These are phyloP conservation scores for Iselma pallidipennis DNA, from an alignment of 2,888 invertebrate species.

Conservation along the genomic window DNA sequence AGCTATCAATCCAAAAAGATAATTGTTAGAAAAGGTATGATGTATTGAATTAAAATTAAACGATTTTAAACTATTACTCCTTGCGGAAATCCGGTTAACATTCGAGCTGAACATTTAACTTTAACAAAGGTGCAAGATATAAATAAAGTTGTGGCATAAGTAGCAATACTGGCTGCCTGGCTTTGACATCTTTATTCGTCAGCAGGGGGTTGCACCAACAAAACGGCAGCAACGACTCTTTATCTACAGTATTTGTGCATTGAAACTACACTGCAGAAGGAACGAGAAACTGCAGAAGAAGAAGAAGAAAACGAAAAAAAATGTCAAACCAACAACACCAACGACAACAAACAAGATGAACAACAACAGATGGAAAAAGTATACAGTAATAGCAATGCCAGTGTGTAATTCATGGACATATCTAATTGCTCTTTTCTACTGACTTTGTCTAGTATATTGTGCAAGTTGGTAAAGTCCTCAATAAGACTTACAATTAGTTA, in stretches of 20 bases:
- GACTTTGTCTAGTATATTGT: not conserved
- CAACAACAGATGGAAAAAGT: not conserved
- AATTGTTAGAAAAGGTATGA: too few relatives aligned
- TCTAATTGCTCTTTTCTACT: not conserved
- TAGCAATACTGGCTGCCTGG: slow-evolving; percentile 22
- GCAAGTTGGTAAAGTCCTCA: not conserved
- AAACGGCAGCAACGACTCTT: slow-evolving; percentile 33
- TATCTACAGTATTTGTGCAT: slow-evolving; percentile 33
- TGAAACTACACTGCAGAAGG: slow-evolving; percentile 23
- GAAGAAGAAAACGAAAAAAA: not conserved
- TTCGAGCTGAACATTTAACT: not conserved
- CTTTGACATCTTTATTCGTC: slow-evolving; percentile 38
- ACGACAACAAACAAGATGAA: not conserved
- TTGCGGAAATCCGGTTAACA: not conserved
- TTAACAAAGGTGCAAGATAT: not conserved
- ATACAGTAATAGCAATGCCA: not conserved
- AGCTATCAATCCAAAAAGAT: too few relatives aligned
- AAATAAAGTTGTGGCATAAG: slow-evolving; percentile 10
- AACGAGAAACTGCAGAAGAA: not conserved
- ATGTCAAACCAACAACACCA: not conserved
- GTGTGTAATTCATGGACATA: not conserved
- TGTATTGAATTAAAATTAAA: too few relatives aligned
- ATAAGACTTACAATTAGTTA: not conserved
- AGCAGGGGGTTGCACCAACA: slow-evolving; percentile 35
- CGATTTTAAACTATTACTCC: not conserved